Evolutionary conservation across 2,797 vertebrate genomes (phyloP).

Genomic region (Enteromius afrohamiltoni): DNA sequence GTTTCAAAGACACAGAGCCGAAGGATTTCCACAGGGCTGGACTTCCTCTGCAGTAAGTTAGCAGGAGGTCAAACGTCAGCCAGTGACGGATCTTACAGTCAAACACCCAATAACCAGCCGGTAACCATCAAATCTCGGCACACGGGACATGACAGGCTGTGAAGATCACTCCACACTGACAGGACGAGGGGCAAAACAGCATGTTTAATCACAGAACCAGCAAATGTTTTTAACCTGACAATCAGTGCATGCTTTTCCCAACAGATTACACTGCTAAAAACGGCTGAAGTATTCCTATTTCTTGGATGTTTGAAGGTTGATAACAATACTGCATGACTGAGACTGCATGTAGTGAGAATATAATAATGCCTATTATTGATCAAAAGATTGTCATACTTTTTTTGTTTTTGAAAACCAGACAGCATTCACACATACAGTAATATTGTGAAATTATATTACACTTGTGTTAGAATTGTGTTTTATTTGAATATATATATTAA

Average conservation of each 20-base stretch:
- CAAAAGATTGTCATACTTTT: not conserved
- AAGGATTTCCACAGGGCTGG: conserved; percentile 60
- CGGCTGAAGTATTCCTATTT: too few species aligned
- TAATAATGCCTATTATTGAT: too few species aligned
- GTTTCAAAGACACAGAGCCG: conserved; percentile 73
- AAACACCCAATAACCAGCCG: conserved; percentile 39
- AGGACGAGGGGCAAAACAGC: not conserved
- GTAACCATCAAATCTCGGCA: conserved; percentile 27
- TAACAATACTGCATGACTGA: too few species aligned
- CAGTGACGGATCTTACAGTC: conserved; percentile 39
- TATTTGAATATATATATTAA: not conserved
- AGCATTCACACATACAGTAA: not conserved
- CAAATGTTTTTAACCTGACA: conserved; percentile 15
- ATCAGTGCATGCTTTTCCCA: not conserved
- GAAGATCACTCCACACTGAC: conserved; percentile 28
- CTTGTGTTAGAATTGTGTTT: not conserved
- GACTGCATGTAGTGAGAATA: too few species aligned
- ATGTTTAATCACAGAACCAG: not conserved
- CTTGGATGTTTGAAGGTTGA: too few species aligned
- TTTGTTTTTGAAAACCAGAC: not conserved
- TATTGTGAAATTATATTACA: not conserved
- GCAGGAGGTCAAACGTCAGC: conserved; percentile 54
- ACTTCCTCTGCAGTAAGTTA: conserved; percentile 61
- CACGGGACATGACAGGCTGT: conserved; percentile 28
- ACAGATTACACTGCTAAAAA: not conserved